Base-by-base conservation (phyloP, 2,888 invertebrate genomes). In the Cantharis rustica region DNA sequence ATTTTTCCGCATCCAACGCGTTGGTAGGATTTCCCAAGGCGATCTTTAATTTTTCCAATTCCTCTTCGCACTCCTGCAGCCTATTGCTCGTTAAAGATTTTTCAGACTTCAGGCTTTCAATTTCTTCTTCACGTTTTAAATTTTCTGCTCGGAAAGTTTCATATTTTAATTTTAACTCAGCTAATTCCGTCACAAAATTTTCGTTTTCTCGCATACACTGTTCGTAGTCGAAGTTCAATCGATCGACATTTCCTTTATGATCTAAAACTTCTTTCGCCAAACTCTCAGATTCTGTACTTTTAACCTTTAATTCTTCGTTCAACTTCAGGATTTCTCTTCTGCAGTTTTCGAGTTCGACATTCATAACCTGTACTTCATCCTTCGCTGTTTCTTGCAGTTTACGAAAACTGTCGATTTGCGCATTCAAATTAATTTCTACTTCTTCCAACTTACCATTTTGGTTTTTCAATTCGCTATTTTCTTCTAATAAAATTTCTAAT, bases 1-100 rank as follows among this genome's bases (percentile, higher is more conserved):
- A 71, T 17, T 76, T 81, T 71, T 85, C 83, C 13, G 26, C 61
- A 11, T 75, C 69, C 5, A 62, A 20, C 3, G 20, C n/a, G n/a
- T 47, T 47, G 4, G 1, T 20, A 9, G 64, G 64, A 20, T 13
- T 15, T 13, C 11, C 13, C 1, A 7, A 13, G 4, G 31, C 16
- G 1, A 20, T 20, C 16, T 66, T 66, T n/a, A 66, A n/a, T 20
- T n/a, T 66, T 23, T 17, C 64, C 20, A 66, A 11, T 16, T 66
- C 64, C 3, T 10, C 23, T 20, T 17, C 23, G 23, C 64, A 23
- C n/a, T 66, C 64, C n/a, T 9, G 20, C 23, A 66, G 10, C 3
- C 20, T 66, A 9, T 23, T 10, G 13, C 23, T 17, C 10, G 23
- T 7, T 66, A 3, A 9, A 17, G 23, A n/a, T 17, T 66, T 17